These are phyloP conservation scores for Callaeas wilsoni DNA, from an alignment of 2,113 vertebrate species.

Conservation along the genomic window DNA sequence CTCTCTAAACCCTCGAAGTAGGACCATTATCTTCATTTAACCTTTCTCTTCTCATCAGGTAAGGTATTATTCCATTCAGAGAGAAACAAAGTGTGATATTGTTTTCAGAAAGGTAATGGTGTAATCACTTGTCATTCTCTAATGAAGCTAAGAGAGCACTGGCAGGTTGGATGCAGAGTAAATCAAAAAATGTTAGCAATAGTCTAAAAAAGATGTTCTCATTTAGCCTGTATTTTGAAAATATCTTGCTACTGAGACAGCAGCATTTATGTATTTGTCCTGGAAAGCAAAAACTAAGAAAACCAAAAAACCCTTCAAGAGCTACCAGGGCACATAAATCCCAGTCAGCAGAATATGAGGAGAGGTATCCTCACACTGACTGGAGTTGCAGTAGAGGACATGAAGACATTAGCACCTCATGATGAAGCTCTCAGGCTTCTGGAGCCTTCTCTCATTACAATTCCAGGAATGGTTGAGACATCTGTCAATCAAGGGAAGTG, in stretches of 20 bases:
- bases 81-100: background rate
- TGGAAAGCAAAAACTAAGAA: background rate
- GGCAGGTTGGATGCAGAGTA: background rate
- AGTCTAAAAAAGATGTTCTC: background rate
- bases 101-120: background rate
- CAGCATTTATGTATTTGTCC: background rate
- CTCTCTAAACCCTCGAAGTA: background rate
- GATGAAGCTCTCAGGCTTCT: background rate
- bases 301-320: background rate
- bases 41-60: background rate
- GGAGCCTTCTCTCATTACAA: fast-evolving
- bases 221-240: background rate
- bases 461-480: background rate
- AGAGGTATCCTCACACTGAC: background rate
- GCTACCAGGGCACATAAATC: background rate
- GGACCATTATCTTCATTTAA: background rate
- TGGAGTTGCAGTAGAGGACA: background rate
- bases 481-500: background rate
- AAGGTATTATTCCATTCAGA: background rate
- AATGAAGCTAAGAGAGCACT: background rate
- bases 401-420: background rate
- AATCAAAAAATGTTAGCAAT: background rate
- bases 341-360: background rate
- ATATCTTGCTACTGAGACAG: background rate
- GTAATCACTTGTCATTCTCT: background rate